phyloP scores from a whole-genome alignment of 2,113 vertebrate species.

The Cryptotis parvus region DNA sequence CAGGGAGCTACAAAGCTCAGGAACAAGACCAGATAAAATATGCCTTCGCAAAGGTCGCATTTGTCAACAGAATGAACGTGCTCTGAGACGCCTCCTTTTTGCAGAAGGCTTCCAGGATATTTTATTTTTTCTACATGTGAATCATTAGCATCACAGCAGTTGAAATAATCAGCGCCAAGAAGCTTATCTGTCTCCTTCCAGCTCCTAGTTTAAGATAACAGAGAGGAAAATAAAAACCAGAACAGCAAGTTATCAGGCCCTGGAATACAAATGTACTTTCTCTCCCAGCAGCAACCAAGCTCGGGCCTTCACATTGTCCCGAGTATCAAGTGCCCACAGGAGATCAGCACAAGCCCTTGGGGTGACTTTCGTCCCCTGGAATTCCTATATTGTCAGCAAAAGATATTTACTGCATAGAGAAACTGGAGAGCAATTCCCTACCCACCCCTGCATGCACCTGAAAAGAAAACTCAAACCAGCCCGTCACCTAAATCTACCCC shows the following conservation, averaged over 20 bases:
- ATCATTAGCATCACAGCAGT: conserved; percentile 67
- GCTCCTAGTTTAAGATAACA: conserved; percentile 49
- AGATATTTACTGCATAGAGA: background rate
- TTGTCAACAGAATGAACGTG: conserved; percentile 31
- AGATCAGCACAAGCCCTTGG: background rate
- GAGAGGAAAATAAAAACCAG: background rate
- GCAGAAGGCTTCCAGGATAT: conserved; percentile 55
- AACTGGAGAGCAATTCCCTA: background rate
- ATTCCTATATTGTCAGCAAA: background rate
- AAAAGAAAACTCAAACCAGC: background rate
- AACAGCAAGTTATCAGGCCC: conserved; percentile 37
- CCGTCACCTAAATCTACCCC: background rate
- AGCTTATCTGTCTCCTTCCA: conserved; percentile 65
- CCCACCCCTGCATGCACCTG: too few species aligned
- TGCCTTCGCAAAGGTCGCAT: background rate
- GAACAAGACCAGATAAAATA: background rate
- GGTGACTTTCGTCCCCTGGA: background rate
- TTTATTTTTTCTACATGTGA: conserved; percentile 46
- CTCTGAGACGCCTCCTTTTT: conserved; percentile 58
- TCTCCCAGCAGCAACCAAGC: background rate
- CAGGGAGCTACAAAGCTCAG: background rate
- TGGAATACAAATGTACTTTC: conserved; percentile 36
- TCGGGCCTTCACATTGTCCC: background rate
- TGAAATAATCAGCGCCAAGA: conserved; percentile 65
- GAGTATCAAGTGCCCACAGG: background rate